Conservation (phyloP, 1,140 invertebrate species). For the Brachionus koreanus region DNA sequence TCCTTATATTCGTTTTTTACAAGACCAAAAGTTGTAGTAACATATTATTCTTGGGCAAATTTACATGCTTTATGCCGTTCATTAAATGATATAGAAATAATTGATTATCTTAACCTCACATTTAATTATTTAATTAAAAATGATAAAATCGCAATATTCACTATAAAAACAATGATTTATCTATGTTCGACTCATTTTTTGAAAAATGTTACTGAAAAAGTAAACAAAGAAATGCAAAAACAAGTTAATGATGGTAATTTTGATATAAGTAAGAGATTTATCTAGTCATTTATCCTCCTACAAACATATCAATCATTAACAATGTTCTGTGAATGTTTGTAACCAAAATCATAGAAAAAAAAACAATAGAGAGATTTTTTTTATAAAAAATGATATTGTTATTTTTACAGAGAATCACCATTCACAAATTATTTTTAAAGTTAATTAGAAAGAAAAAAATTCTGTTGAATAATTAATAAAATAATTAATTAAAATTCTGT, state of each 20-base stretch:
- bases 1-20: neutral
- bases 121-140: neutral
- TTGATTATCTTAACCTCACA: constrained; percentile 3
- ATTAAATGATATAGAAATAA: neutral
- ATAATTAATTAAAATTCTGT: too few relatives aligned
- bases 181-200: neutral
- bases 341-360: neutral
- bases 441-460: too few relatives aligned
- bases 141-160: neutral
- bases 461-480: too few relatives aligned
- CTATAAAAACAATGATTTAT: neutral
- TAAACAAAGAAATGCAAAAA: too few relatives aligned
- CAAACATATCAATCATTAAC: neutral
- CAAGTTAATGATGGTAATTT: too few relatives aligned
- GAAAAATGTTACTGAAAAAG: neutral
- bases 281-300: neutral
- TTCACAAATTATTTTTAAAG: constrained; percentile 2
- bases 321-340: neutral
- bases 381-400: neutral
- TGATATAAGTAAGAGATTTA: neutral
- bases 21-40: neutral
- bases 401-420: neutral
- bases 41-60: neutral
- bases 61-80: constrained; percentile 8
- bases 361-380: neutral